A percentile compares a stretch with the other conserved stretches of the same genome.
Evolutionary conservation across 2,113 vertebrate species (phyloP).

Genomic region (Atrichornis clamosus): DNA sequence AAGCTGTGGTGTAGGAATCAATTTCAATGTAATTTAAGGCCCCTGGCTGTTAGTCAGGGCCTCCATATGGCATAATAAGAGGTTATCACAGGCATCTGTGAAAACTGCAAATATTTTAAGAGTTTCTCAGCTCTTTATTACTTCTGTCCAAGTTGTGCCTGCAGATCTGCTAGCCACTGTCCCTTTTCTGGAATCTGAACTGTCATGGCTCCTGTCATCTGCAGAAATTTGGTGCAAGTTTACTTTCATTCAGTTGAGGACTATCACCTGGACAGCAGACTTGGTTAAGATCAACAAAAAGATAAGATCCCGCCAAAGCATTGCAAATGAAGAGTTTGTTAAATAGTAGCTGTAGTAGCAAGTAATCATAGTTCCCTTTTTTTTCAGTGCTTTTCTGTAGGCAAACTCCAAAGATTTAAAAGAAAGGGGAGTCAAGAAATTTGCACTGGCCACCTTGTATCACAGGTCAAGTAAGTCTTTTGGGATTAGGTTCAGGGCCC

Average conservation of each 20-base stretch:
- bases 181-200: background rate
- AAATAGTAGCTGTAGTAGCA: background rate
- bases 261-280: background rate
- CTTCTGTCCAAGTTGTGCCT: background rate
- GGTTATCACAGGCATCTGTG: background rate
- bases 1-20: background rate
- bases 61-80: background rate
- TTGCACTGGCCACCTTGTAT: background rate
- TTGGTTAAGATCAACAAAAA: background rate
- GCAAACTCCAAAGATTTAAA: background rate
- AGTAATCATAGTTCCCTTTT: background rate
- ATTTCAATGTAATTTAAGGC: constrained; percentile 2
- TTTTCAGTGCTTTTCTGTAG: background rate
- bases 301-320: background rate
- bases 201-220: background rate
- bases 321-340: background rate
- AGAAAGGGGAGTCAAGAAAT: background rate
- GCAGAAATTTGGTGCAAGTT: background rate
- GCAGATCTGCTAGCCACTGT: background rate
- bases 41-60: background rate
- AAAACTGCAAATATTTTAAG: background rate
- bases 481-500: background rate
- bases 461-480: background rate
- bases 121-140: background rate
- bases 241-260: background rate